Conservation (phyloP, 2,888 invertebrate species). For the Orchesellides sinensis region DNA sequence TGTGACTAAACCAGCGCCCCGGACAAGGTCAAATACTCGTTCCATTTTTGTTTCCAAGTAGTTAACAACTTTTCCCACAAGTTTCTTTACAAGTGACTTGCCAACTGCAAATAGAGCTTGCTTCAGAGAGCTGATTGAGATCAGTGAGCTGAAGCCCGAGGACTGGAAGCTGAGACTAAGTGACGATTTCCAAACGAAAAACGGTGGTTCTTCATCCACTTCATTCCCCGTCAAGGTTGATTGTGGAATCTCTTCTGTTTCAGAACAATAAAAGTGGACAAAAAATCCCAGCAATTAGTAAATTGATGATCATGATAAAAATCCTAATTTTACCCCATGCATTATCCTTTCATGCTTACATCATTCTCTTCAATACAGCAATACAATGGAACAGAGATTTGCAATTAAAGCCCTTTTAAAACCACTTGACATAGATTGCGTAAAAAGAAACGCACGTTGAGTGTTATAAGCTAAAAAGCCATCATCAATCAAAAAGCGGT, state of each 20-base stretch:
- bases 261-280: background rate
- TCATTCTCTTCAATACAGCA: background rate
- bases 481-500: no score
- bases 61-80: slow-evolving; percentile 13
- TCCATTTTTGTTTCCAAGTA: slow-evolving; percentile 59
- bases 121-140: slow-evolving; percentile 29
- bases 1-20: slow-evolving; percentile 65
- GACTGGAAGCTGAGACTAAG: slow-evolving; percentile 40
- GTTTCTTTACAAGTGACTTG: slow-evolving; percentile 15
- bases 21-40: slow-evolving; percentile 58
- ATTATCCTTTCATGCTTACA: background rate
- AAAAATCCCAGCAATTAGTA: no score
- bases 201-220: slow-evolving; percentile 40
- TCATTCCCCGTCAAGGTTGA: slow-evolving; percentile 32
- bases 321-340: background rate
- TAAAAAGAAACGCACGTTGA: no score
- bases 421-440: slow-evolving; percentile 12
- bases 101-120: slow-evolving; percentile 28
- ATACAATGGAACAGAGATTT: background rate
- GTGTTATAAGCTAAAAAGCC: no score
- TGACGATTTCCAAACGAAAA: slow-evolving; percentile 48
- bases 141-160: background rate
- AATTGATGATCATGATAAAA: background rate
- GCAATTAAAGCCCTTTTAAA: background rate
- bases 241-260: slow-evolving; percentile 49